Evolutionary conservation across 2,888 invertebrate species (phyloP).

Genomic region (Meteorus colon): DNA sequence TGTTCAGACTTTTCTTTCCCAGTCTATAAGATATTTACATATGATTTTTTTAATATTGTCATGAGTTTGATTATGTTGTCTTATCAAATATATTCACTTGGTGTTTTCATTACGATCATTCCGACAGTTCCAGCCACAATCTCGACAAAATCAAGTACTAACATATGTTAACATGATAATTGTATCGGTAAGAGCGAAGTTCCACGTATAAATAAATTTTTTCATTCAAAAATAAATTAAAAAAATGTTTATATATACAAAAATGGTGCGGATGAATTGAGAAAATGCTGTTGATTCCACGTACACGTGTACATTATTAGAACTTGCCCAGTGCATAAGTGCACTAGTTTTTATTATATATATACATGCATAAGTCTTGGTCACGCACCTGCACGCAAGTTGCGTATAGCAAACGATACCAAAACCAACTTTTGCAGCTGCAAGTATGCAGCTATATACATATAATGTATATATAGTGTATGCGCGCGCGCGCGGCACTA

Average conservation of each 20-base stretch:
- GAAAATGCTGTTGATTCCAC: slow-evolving; percentile 31
- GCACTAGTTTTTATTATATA: slow-evolving; percentile 33
- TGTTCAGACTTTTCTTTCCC: too few relatives aligned
- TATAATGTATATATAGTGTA: slow-evolving; percentile 1
- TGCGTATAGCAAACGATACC: slow-evolving; percentile 50
- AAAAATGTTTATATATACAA: slow-evolving; percentile 6
- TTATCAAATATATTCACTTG: too few relatives aligned
- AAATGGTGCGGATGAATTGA: slow-evolving; percentile 27
- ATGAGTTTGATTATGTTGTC: too few relatives aligned
- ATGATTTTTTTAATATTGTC: too few relatives aligned
- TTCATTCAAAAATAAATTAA: neutral
- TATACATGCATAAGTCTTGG: slow-evolving; percentile 15
- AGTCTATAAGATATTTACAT: too few relatives aligned
- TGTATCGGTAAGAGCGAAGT: too few relatives aligned
- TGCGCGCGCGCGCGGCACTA: neutral
- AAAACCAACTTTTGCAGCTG: slow-evolving; percentile 44
- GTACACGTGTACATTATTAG: slow-evolving; percentile 36
- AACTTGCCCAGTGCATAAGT: slow-evolving; percentile 36
- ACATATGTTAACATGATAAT: too few relatives aligned
- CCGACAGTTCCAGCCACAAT: too few relatives aligned
- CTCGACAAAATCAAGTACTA: too few relatives aligned
- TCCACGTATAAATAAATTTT: too few relatives aligned
- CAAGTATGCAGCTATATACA: slow-evolving; percentile 25
- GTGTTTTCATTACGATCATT: too few relatives aligned
- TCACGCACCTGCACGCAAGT: slow-evolving; percentile 49